Conservation (phyloP, 2,888 invertebrate species). For the Automeris io region DNA sequence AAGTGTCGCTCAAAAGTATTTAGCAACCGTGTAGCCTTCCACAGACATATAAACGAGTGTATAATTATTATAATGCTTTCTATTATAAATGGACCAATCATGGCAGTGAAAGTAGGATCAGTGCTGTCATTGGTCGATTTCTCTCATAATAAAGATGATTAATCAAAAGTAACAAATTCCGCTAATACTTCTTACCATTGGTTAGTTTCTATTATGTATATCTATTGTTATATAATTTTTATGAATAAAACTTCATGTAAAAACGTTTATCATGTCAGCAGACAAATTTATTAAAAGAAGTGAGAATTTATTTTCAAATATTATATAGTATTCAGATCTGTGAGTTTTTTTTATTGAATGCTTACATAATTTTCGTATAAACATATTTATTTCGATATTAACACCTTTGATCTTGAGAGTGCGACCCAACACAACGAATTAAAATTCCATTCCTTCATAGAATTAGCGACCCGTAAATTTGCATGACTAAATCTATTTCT, state of each 20-base stretch:
- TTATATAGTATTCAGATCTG: too few species aligned
- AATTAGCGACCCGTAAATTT: constrained; percentile 71
- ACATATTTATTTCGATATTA: constrained; percentile 46
- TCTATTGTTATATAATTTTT: not conserved
- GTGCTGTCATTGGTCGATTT: constrained; percentile 75
- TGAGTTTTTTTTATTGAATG: too few species aligned
- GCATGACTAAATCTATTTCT: constrained; percentile 51
- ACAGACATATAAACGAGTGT: constrained; percentile 75
- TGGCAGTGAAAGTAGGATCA: constrained; percentile 68
- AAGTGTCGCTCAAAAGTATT: constrained; percentile 74
- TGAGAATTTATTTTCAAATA: constrained; percentile 60
- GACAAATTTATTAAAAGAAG: constrained; percentile 56
- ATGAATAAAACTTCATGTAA: constrained; percentile 5
- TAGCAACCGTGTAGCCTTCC: constrained; percentile 69
- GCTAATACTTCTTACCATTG: not conserved
- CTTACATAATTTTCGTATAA: too few species aligned
- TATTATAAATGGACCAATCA: constrained; percentile 74
- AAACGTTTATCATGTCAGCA: constrained; percentile 54
- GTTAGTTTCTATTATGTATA: not conserved
- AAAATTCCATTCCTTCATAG: constrained; percentile 66
- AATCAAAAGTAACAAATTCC: constrained; percentile 2
- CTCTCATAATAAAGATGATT: constrained; percentile 36
- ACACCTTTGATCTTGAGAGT: constrained; percentile 69
- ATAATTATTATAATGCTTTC: constrained; percentile 54
- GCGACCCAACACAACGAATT: constrained; percentile 60